Evolutionary conservation across 2,888 invertebrate species (phyloP).

Genomic region (Andrena dorsata): DNA sequence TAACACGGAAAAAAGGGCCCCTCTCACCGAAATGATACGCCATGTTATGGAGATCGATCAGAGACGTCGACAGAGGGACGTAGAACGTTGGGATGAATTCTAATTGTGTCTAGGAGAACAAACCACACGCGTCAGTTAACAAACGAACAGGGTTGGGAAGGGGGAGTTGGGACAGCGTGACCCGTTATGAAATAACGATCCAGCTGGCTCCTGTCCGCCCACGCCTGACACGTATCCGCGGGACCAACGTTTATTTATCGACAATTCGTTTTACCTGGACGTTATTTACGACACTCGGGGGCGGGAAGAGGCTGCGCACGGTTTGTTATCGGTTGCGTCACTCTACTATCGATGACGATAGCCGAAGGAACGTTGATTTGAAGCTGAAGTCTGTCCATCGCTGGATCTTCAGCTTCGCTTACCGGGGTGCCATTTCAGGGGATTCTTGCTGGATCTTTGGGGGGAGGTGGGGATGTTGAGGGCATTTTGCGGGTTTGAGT

Average conservation of each 20-base stretch:
- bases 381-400: background rate
- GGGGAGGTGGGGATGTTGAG: too few species aligned
- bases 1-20: too few species aligned
- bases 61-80: background rate
- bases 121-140: constrained; percentile 46
- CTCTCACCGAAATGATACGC: too few species aligned
- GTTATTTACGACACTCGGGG: constrained; percentile 66
- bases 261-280: constrained; percentile 71
- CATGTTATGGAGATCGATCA: background rate
- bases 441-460: too few species aligned
- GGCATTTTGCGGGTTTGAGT: too few species aligned
- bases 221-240: constrained; percentile 70
- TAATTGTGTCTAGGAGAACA: constrained; percentile 44
- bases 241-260: constrained; percentile 76
- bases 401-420: background rate
- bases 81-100: constrained; percentile 20
- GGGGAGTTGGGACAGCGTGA: constrained; percentile 45
- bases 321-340: constrained; percentile 49
- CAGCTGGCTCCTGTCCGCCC: constrained; percentile 57
- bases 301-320: constrained; percentile 50
- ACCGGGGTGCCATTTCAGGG: too few species aligned
- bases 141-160: constrained; percentile 31
- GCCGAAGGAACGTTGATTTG: background rate
- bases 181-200: constrained; percentile 73
- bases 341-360: background rate